phyloP scores from a whole-genome alignment of 2,113 vertebrate genomes.

The Colinus virginianus region DNA sequence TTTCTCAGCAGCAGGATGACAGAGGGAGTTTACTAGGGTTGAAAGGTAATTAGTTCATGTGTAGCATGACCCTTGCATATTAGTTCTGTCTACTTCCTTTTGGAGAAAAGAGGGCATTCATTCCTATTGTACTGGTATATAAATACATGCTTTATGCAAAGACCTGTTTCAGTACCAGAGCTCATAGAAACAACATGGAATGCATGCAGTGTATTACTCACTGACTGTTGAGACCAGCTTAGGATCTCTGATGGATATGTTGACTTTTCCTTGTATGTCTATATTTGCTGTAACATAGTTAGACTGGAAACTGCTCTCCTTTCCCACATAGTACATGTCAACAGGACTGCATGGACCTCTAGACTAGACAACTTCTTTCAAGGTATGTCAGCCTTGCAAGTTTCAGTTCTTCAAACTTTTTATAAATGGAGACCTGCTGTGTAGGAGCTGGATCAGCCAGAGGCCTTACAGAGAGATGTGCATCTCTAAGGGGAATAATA shows the following conservation, averaged over 20 bases:
- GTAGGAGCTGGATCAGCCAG: neutral
- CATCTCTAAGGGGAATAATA: neutral
- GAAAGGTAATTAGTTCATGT: neutral
- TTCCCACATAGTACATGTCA: neutral
- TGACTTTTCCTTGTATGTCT: neutral
- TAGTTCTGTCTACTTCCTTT: fast-evolving
- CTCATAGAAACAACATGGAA: neutral
- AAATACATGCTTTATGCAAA: neutral
- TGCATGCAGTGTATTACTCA: neutral
- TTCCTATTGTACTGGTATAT: neutral
- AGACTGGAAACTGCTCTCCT: neutral
- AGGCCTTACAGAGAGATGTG: neutral
- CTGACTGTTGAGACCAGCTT: neutral
- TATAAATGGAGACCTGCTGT: neutral
- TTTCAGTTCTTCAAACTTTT: neutral
- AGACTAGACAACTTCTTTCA: neutral
- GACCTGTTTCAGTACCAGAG: neutral
- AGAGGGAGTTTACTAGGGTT: neutral
- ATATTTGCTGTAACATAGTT: fast-evolving
- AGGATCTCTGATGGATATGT: fast-evolving
- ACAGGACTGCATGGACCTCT: neutral
- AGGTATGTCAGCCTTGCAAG: neutral
- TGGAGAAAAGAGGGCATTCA: neutral
- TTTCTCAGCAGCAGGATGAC: neutral
- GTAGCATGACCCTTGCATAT: neutral